Evolutionary conservation across 1,140 invertebrate genomes (phyloP).

Genomic region (Neuroterus valhalla): DNA sequence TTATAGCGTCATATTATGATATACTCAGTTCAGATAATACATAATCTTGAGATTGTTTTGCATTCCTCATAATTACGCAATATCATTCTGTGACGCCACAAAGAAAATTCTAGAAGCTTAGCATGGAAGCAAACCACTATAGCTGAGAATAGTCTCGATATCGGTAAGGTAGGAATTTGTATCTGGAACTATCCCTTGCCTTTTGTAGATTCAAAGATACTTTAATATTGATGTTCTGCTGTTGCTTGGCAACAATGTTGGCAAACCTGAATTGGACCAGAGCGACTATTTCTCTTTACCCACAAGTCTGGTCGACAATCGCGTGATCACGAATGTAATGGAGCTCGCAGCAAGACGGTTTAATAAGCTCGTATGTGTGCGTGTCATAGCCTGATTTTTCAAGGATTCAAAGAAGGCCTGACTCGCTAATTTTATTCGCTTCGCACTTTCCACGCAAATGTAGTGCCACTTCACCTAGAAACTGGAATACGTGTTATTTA

Average conservation of each 20-base stretch:
- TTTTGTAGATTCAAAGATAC: no score
- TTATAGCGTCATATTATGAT: no score
- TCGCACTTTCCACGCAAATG: conserved; percentile 12
- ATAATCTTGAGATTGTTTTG: no score
- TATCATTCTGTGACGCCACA: no score
- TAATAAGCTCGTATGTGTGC: conserved; percentile 16
- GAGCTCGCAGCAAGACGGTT: conserved; percentile 28
- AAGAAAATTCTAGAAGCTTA: no score
- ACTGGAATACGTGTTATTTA: neutral
- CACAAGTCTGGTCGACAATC: conserved; percentile 24
- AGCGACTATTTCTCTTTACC: conserved; percentile 27
- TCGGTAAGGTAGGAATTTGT: no score
- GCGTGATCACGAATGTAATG: conserved; percentile 28
- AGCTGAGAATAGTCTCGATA: no score
- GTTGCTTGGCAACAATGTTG: neutral
- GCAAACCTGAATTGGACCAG: conserved; percentile 23
- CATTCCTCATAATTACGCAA: no score
- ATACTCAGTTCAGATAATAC: no score
- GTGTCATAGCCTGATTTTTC: conserved; percentile 23
- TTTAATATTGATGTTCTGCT: neutral
- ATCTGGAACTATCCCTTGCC: no score
- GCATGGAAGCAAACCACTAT: no score
- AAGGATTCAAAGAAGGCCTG: conserved; percentile 28
- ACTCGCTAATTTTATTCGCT: conserved; percentile 26
- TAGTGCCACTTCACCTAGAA: neutral